Percentiles rank a stretch among this genome's conserved stretches.
Evolutionary conservation across 2,113 vertebrate genomes (phyloP).

Genomic region (Ceyx melanurus): DNA sequence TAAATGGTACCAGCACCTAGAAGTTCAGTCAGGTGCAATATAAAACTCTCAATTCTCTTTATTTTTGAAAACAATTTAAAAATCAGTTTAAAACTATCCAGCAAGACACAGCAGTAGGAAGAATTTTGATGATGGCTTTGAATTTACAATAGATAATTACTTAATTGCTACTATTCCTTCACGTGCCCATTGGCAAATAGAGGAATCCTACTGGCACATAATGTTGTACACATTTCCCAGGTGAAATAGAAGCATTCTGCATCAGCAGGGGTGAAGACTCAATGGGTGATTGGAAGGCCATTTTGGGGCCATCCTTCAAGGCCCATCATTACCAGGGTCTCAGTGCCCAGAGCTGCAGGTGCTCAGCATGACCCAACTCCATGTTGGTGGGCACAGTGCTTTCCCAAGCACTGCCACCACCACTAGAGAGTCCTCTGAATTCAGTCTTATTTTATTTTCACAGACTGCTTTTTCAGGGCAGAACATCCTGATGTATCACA

Average conservation of each 20-base stretch:
- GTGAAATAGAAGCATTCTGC: background rate
- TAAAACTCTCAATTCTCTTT: background rate
- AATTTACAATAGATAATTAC: background rate
- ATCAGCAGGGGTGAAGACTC: fast-evolving
- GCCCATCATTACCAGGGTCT: background rate
- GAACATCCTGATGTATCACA: background rate
- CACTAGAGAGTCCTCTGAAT: background rate
- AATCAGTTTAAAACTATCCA: background rate
- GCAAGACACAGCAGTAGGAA: background rate
- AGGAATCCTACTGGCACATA: fast-evolving
- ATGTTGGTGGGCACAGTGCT: background rate
- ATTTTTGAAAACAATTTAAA: background rate
- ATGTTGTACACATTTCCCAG: too few relatives aligned
- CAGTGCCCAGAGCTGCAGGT: fast-evolving
- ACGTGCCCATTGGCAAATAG: background rate
- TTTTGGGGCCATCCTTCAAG: background rate
- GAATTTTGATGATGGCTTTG: background rate
- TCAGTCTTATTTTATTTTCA: background rate
- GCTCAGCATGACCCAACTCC: fast-evolving
- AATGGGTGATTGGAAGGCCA: fast-evolving
- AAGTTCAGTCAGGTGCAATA: background rate
- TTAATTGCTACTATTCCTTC: background rate
- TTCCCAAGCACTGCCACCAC: background rate
- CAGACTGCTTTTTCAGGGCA: background rate
- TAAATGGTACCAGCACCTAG: background rate